Evolutionary conservation across 2,797 vertebrate species (phyloP).

Genomic region (Mormyrops attenuatus): DNA sequence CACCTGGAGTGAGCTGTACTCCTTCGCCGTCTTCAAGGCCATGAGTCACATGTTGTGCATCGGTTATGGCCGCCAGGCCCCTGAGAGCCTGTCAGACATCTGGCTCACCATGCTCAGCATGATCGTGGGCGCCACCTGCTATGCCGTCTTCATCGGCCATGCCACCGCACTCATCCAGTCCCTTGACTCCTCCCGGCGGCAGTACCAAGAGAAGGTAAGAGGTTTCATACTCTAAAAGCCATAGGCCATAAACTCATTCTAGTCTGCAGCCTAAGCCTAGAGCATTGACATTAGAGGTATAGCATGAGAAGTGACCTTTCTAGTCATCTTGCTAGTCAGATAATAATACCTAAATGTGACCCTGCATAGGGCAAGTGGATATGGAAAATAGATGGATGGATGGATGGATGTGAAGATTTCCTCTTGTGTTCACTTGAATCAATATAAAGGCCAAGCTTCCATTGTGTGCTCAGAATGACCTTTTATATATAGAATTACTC

Average conservation of each 20-base stretch:
- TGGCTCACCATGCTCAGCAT: slow-evolving; percentile 97
- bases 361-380: background rate
- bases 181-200: slow-evolving; percentile 86
- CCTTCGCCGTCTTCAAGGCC: slow-evolving; percentile 91
- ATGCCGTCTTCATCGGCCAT: slow-evolving; percentile 93
- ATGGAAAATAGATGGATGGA: background rate
- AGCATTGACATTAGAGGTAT: background rate
- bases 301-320: background rate
- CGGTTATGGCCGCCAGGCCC: slow-evolving; percentile 87
- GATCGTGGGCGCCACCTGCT: slow-evolving; percentile 95
- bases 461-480: background rate
- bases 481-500: background rate
- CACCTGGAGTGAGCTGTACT: slow-evolving; percentile 93
- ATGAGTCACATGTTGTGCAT: slow-evolving; percentile 99
- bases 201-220: slow-evolving; percentile 94
- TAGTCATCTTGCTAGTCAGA: background rate
- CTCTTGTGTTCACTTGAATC: background rate
- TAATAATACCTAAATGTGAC: background rate
- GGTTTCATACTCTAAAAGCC: background rate
- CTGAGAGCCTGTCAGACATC: slow-evolving; percentile 89
- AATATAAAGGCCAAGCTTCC: background rate
- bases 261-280: background rate
- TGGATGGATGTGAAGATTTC: background rate
- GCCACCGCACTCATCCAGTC: slow-evolving; percentile 94
- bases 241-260: background rate